These are phyloP conservation scores for Troglohyphantes excavatus DNA, from an alignment of 2,888 invertebrate genomes.

Conservation along the genomic window DNA sequence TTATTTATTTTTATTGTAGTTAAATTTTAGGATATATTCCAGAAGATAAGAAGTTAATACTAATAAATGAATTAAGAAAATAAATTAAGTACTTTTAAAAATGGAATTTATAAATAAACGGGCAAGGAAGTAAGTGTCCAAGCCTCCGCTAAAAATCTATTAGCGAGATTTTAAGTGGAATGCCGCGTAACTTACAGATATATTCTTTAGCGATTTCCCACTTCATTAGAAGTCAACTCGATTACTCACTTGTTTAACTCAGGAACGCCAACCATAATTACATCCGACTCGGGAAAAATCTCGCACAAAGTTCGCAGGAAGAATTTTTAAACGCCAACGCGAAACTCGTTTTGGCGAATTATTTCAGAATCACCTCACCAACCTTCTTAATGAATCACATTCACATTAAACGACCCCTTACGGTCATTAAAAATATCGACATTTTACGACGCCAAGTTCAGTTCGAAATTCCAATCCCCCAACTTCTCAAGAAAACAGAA, in stretches of 20 bases:
- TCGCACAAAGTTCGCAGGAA: not conserved
- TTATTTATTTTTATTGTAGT: too few relatives aligned
- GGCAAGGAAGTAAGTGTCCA: too few relatives aligned
- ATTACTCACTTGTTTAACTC: not conserved
- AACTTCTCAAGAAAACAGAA: constrained; percentile 22
- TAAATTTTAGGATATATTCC: too few relatives aligned
- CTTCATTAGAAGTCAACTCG: constrained; percentile 5
- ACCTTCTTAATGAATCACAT: not conserved
- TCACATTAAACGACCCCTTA: constrained; percentile 6
- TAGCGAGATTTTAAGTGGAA: too few relatives aligned
- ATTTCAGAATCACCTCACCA: constrained; percentile 9
- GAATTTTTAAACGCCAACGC: constrained; percentile 25
- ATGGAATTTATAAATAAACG: too few relatives aligned
- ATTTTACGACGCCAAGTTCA: not conserved
- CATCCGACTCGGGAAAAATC: not conserved
- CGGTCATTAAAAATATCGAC: constrained; percentile 53
- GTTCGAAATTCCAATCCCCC: constrained; percentile 1
- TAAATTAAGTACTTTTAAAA: too few relatives aligned
- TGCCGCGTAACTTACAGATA: too few relatives aligned
- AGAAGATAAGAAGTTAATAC: too few relatives aligned
- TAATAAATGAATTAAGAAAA: too few relatives aligned
- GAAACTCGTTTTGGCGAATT: constrained; percentile 20
- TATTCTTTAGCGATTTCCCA: not conserved
- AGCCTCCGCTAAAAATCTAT: too few relatives aligned
- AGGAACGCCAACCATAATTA: not conserved